These are phyloP conservation scores for Artibeus jamaicensis DNA, from an alignment of 2,797 vertebrate genomes.

Conservation along the genomic window DNA sequence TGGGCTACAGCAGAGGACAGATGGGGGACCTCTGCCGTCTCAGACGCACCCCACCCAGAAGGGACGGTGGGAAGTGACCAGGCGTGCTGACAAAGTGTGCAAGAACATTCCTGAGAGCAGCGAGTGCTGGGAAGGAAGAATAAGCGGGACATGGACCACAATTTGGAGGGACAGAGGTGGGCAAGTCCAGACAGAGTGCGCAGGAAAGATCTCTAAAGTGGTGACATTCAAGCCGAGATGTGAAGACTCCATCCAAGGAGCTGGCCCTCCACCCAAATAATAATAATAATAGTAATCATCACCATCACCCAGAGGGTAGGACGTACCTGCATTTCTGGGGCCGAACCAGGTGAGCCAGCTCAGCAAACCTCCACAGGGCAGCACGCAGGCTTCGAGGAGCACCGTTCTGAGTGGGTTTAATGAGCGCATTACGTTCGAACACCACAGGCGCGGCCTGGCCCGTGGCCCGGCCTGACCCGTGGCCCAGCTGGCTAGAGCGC, in stretches of 20 bases:
- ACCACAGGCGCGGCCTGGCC: not conserved
- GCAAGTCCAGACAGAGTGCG: not conserved
- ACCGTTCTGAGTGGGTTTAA: conserved; percentile 88
- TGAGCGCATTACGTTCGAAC: not conserved
- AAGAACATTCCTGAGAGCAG: rapidly evolving
- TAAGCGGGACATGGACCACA: not conserved
- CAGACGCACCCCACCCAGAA: not conserved
- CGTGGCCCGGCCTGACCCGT: too few species aligned
- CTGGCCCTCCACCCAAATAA: not conserved
- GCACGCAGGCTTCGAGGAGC: conserved; percentile 95
- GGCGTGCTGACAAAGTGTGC: not conserved
- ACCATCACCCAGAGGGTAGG: rapidly evolving
- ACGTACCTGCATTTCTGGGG: conserved; percentile 98
- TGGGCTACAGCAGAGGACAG: not conserved
- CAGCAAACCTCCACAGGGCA: conserved; percentile 97
- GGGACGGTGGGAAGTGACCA: not conserved
- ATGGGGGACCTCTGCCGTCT: not conserved
- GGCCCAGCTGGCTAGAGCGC: too few species aligned
- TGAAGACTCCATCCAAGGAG: not conserved
- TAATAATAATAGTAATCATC: rapidly evolving
- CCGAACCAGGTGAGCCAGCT: conserved; percentile 95
- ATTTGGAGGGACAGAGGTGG: rapidly evolving
- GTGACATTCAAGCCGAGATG: rapidly evolving
- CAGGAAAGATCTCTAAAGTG: not conserved
- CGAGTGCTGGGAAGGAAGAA: not conserved